Percentiles rank a stretch among this genome's conserved stretches.
phyloP scores from a whole-genome alignment of 2,888 invertebrate species.

The Scaptodrosophila latifasciaeformis region DNA sequence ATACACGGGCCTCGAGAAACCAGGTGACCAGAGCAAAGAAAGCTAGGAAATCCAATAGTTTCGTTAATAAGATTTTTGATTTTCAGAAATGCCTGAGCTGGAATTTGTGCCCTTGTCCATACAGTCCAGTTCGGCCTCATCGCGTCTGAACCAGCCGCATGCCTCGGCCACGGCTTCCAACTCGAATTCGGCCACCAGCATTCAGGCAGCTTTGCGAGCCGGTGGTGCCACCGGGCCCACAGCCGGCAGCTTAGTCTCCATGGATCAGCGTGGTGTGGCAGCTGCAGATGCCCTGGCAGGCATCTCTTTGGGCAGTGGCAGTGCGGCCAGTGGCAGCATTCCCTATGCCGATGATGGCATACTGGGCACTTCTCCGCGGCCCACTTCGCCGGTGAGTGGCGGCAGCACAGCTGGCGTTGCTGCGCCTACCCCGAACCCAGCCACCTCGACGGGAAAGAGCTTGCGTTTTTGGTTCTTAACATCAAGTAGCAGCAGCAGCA shows the following conservation, averaged over 20 bases:
- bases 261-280: conserved; percentile 51
- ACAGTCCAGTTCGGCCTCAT: conserved; percentile 49
- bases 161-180: conserved; percentile 56
- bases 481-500: background rate
- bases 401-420: conserved; percentile 14
- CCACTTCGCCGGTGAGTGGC: conserved; percentile 57
- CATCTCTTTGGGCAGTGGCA: conserved; percentile 56
- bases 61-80: background rate
- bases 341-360: conserved; percentile 61
- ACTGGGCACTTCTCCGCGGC: conserved; percentile 55
- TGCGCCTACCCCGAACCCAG: conserved; percentile 21
- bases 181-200: conserved; percentile 71
- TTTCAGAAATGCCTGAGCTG: conserved; percentile 71
- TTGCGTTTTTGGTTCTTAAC: conserved; percentile 52
- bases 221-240: conserved; percentile 32
- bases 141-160: conserved; percentile 54
- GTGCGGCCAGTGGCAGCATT: conserved; percentile 61
- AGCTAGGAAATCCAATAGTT: conserved; percentile 10
- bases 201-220: conserved; percentile 59
- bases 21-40: conserved; percentile 79
- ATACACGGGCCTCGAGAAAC: conserved; percentile 94
- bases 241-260: conserved; percentile 45
- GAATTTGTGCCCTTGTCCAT: conserved; percentile 69
- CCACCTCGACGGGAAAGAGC: conserved; percentile 50
- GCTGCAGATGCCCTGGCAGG: conserved; percentile 38